Conservation (phyloP, 1,140 invertebrate species). For the Oscheius sp. region DNA sequence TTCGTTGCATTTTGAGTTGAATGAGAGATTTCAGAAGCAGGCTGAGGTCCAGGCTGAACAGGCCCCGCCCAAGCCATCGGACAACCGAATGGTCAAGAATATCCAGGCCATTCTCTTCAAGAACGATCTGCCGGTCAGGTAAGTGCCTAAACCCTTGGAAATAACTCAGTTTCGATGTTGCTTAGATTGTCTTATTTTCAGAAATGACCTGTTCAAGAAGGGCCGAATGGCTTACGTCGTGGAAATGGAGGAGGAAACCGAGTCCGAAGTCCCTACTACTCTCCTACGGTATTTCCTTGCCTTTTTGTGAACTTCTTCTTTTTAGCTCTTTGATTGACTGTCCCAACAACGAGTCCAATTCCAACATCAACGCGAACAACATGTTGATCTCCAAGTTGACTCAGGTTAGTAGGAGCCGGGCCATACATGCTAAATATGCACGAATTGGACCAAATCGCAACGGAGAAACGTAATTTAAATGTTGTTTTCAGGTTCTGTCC, state of each 20-base stretch:
- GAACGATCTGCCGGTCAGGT: constrained; percentile 19
- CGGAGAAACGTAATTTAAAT: not conserved
- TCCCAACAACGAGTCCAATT: constrained; percentile 68
- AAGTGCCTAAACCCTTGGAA: not conserved
- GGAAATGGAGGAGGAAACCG: constrained; percentile 81
- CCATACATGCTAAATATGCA: not conserved
- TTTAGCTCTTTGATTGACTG: constrained; percentile 85
- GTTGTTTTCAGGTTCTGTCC: constrained; percentile 81
- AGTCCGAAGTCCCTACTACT: constrained; percentile 91
- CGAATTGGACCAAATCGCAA: not conserved
- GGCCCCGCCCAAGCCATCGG: constrained; percentile 62
- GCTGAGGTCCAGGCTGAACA: not conserved
- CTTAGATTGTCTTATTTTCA: too few species aligned
- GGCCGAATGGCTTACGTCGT: constrained; percentile 97
- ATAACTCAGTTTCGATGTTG: too few species aligned
- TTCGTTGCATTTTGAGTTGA: constrained; percentile 12
- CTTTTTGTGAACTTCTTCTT: not conserved
- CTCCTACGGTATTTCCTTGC: constrained; percentile 68
- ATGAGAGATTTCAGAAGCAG: constrained; percentile 17
- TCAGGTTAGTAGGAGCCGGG: constrained; percentile 40
- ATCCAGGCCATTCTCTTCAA: constrained; percentile 65
- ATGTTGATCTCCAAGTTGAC: constrained; percentile 54
- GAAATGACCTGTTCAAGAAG: constrained; percentile 87
- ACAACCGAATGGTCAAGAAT: constrained; percentile 61
- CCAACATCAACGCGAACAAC: constrained; percentile 55